phyloP scores from a whole-genome alignment of 2,888 invertebrate species.

The Nymphalis urticae region DNA sequence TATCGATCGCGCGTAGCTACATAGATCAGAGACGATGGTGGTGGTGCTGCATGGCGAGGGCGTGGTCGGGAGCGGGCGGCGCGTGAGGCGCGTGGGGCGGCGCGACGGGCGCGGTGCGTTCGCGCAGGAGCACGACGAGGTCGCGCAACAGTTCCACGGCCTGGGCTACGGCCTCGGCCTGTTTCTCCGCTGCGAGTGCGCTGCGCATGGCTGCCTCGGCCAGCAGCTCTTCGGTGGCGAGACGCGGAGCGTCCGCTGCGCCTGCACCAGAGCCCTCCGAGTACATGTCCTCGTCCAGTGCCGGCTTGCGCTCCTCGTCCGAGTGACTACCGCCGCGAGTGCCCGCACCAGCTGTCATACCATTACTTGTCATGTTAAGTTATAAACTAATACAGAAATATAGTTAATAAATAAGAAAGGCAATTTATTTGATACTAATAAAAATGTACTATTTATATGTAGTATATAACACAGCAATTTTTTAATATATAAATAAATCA shows the following conservation, averaged over 20 bases:
- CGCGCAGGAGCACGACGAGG: constrained; percentile 78
- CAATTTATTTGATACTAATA: no score
- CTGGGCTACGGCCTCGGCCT: constrained; percentile 67
- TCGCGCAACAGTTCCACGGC: constrained; percentile 62
- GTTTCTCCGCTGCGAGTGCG: constrained; percentile 73
- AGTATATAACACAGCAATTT: no score
- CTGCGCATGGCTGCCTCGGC: constrained; percentile 75
- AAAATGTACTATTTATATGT: no score
- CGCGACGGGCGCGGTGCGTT: constrained; percentile 76
- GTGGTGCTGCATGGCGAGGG: constrained; percentile 43
- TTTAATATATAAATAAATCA: no score
- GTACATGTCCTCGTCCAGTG: constrained; percentile 67
- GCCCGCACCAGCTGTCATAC: constrained; percentile 27
- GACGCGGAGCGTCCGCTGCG: constrained; percentile 46
- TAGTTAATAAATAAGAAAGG: no score
- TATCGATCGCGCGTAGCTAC: neutral
- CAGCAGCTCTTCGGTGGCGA: constrained; percentile 68
- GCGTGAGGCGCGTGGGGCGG: constrained; percentile 50
- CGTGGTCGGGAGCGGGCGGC: constrained; percentile 59
- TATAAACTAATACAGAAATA: neutral
- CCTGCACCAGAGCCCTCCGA: constrained; percentile 55
- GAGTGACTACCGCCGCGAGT: constrained; percentile 50
- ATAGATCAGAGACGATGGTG: constrained; percentile 39
- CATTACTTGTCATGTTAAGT: neutral
- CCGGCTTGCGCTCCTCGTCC: constrained; percentile 67